Evolutionary conservation across 2,888 invertebrate species (phyloP), one percentile per base, ranked within the genome.

Genomic region (Sarcophaga carnaria): DNA sequence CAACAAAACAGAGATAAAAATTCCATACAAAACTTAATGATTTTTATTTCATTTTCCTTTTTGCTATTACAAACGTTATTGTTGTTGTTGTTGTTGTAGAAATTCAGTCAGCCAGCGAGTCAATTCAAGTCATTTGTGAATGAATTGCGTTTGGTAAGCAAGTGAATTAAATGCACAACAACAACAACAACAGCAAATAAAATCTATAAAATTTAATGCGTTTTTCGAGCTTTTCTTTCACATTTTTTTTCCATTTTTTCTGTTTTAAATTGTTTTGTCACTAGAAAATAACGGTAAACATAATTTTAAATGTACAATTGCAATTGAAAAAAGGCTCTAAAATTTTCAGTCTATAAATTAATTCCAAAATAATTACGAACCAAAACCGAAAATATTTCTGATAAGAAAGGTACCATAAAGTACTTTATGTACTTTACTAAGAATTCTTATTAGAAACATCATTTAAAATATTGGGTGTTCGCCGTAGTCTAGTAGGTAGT

Each of bases 121-220:
- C 54, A 54, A 17, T 54, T 54, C 37, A 37, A 69, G 45, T 47
- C 78, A 62, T 64, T 67, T 45, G 70, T 76, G 59, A 64, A 45
- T 82, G 54, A 76, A 76, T 70, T 70, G 70, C 60, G 37, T 4
- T 64, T 14, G 4, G 45, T 2, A 64, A 37, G 54, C 54, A 70
- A 64, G 25, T 27, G 45, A 71, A 70, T 82, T 82, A 82, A 76
- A 76, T 70, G 70, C 64, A 76, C 63, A 76, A 59, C 45, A 59
- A 37, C 37, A 37, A 37, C 63, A 76, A 59, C 54, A 64, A 76
- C 54, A 71, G 47, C 54, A 64, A 12, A 17, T 6, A 17, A 70
- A 82, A 76, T 82, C 82, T 20, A 82, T 82, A 76, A 64, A 76
- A 71, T 64, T 82, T 70, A 69, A 76, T 81, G 75, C 75, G 59